Evolutionary conservation across 2,797 vertebrate genomes (phyloP), one percentile per base, ranked within the genome.

Genomic region (Sebastes vulpes): DNA sequence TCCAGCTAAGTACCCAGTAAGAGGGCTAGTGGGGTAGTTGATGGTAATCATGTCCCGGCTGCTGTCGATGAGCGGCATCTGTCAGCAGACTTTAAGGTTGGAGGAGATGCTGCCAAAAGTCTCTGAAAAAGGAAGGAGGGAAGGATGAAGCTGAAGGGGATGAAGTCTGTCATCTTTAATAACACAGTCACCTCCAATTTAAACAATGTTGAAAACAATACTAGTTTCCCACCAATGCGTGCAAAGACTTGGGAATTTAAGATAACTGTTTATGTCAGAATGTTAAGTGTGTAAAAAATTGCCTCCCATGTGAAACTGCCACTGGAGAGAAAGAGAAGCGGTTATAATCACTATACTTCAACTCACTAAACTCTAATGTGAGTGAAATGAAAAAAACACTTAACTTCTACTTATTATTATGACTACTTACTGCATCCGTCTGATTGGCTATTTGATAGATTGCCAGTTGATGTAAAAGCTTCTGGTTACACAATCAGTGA

Each of bases 401-500:
- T 52, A 31, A 16, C 21, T 31, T 64, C 64, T 38, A 54, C 4
- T 50, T 48, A 57, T 73, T 71, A 65, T 73, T 71, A 61, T 35
- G 25, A 4, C 8, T 18, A 35, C 59, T 28, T 68, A 59, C 28
- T 21, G 23, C 57, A 35, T 32, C 4, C 48, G 20, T 29, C 9
- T 58, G 74, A 69, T 53, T 72, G 25, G 18, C 18, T 23, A 56
- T 61, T 71, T 76, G 8, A 75, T 21, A 28, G 64, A 56, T 65
- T 93, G 88, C 79, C 85, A 92, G 87, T 82, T 87, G 77, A 92
- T 94, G 90, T 89, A 89, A 94, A 94, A 94, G 89, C 88, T 80
- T 96, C 91, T 59, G 79, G 88, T 96, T 94, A 92, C 93, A 83
- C 73, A 82, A 42, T 67, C 83, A 79, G 89, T 93, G 85, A 85